Base-by-base conservation (phyloP, 2,797 vertebrate species). In the Sebastes paucispinis region DNA sequence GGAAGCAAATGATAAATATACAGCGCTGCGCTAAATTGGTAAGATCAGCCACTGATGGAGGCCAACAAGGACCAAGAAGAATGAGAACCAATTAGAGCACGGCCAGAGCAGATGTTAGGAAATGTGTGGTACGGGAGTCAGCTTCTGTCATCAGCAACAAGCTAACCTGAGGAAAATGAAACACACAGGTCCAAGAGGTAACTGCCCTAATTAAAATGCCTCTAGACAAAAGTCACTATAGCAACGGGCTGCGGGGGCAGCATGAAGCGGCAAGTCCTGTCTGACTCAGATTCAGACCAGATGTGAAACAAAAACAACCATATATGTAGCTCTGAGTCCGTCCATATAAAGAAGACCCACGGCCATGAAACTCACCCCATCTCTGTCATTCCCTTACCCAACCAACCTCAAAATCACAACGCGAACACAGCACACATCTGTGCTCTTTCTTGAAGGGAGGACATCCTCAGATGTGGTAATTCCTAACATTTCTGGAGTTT, bases 131-230 rank as follows among this genome's bases (percentile, higher is more conserved):
- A 58, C 6, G 47, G 71, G 14, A 66, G 69, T 52, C 34, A 16
- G 54, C 36, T 70, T 73, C 70, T 77, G 25, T 59, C 75, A 82
- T 75, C 65, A 75, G 66, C 22, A 52, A 58, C 63, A 63, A 36
- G 52, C 60, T 76, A 63, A 65, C 52, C 60, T 81, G 79, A 86
- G 59, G 59, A 69, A 80, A 79, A 43, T 39, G 29, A 70, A 84
- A 64, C 71, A 70, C 85, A 65, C 66, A 81, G 75, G 73, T 85
- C 66, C 80, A 67, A 70, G 63, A 82, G 76, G 69, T 87, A 67
- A 82, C 71, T 29, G 75, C 66, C 70, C 66, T 36, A 77, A 89
- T 88, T 77, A 83, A 77, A 79, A 57, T 31, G 81, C 59, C 64
- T 76, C 74, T 76, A 66, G 60, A 79, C 57, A 71, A 43, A 63